Evolutionary conservation across 1,140 invertebrate genomes (phyloP), one percentile per base, ranked within the genome.

Genomic region (Harlomillsia oculata): DNA sequence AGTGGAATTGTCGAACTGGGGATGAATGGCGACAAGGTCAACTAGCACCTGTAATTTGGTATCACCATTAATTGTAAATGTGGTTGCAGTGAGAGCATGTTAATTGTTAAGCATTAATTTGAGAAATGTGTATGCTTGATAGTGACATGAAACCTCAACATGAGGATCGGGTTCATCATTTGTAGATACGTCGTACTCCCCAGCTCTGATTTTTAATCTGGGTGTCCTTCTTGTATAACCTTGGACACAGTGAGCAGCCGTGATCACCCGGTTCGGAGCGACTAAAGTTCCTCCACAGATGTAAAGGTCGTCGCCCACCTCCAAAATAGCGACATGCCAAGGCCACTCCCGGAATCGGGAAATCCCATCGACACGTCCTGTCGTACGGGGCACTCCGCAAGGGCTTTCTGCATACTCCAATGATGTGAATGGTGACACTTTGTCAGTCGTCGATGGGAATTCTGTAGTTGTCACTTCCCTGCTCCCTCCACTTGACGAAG

Each of bases 171-270:
- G 65, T 52, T 72, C 71, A 2, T 58, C 59, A 13, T 68, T 71
- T 3, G 67, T 68, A 23, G 69, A 70, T 5, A 77, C 72, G 41
- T 77, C 74, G 59, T 76, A 75, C 62, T 77, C 74, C 5, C 77
- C 77, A 0, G 75, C 67, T 13, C 72, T 66, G 5, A 77, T 69
- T 63, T 72, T 74, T 59, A 76, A 60, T 13, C 53, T 59, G 52
- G 25, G 62, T 40, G 29, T 61, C 52, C 52, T 63, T 68, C 39
- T 36, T 40, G 26, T 29, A 30, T 75, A 75, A 36, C 71, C 30
- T 2, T 25, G 29, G 18, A 65, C 36, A 25, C 63, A 65, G 36
- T 65, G 63, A 6, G 59, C 63, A 1, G 59, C 59, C n/a, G 63
- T 65, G 2, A 65, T 32, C 9, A 65, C 49, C 26, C 36, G 25